Conservation (phyloP, 2,797 vertebrate genomes). For the Catamblyrhynchus diadema region DNA sequence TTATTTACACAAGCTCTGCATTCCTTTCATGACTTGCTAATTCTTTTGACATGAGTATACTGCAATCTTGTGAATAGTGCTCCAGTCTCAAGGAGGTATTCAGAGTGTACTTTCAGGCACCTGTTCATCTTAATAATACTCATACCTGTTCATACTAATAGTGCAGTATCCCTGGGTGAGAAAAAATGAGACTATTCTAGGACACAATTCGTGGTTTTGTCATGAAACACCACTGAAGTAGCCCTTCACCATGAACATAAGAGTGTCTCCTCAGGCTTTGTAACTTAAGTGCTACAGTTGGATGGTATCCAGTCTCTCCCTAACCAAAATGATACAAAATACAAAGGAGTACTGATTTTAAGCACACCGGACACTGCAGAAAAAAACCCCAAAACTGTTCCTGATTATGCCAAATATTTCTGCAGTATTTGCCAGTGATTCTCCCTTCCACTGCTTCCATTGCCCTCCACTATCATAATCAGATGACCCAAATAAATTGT, state of each 20-base stretch:
- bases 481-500: not conserved
- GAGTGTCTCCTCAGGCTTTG: not conserved
- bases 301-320: not conserved
- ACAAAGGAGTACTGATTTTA: not conserved
- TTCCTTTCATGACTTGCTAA: not conserved
- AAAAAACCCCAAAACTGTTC: rapidly evolving
- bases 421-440: not conserved
- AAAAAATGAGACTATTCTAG: not conserved
- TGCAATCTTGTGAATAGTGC: not conserved
- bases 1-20: not conserved
- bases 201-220: not conserved
- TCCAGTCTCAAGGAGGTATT: not conserved
- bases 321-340: not conserved
- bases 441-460: not conserved
- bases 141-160: not conserved
- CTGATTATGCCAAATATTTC: not conserved
- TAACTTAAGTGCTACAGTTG: not conserved
- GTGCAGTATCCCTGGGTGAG: not conserved
- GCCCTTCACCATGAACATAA: not conserved
- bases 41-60: not conserved
- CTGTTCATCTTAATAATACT: not conserved
- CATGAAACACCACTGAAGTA: not conserved
- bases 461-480: not conserved
- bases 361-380: not conserved
- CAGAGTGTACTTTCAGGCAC: not conserved